Evolutionary conservation across 1,140 invertebrate species (phyloP), one percentile per base, ranked within the genome.

Genomic region (Heliconius hermathena): DNA sequence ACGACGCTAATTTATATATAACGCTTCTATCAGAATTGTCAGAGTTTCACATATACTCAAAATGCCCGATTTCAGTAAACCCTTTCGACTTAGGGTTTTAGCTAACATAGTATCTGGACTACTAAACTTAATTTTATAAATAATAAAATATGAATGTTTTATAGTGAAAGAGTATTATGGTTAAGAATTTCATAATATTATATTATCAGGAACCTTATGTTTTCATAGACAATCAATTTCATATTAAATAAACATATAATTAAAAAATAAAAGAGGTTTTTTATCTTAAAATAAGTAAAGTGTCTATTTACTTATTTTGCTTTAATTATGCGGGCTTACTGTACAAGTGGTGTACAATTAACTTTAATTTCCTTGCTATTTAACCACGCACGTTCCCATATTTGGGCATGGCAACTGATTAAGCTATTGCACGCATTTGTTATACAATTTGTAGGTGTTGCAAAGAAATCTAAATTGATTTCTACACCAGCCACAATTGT

Each of bases 1-100:
- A 74, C 46, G 73, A 74, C 26, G 73, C 73, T 46, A 74, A 74
- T 74, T 74, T 74, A 9, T 54, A 54, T 54, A 4, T n/a, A 54
- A 54, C 52, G 5, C 18, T 54, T 54, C 52, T 20, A 16, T n/a
- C 8, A 8, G 20, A 54, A 54, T n/a, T 54, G 52, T 46, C 41
- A 46, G 6, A 54, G 20, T 54, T 54, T 54, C 20, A n/a, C 8
- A 54, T n/a, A 8, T n/a, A 54, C 20, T 54, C 52, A 8, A 54
- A n/a, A 54, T 54, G 52, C 52, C n/a, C 5, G 52, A 16, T 54
- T 54, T 54, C 5, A 54, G 16, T 54, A 46, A 46, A 16, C 13
- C 20, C 52, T 54, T 4, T n/a, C 18, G 52, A 54, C 5, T 54
- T 54, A 54, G 2, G 18, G 1, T 54, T 20, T 54, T 54, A 54